Base-by-base conservation (phyloP, 2,888 invertebrate genomes). In the Homarus gammarus region DNA sequence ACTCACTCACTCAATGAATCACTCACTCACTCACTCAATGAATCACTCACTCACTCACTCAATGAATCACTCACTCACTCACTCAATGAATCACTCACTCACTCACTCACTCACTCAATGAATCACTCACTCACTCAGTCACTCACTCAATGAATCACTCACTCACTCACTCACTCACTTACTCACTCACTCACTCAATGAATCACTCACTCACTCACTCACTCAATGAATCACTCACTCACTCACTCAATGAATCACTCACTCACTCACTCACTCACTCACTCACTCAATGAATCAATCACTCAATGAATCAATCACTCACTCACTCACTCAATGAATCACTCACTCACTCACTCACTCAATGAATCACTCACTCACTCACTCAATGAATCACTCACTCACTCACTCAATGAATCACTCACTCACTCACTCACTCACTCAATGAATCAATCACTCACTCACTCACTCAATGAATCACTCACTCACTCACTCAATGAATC, bases 321-420 rank as follows among this genome's bases (percentile, higher is more conserved):
- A 68, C 68, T 27, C 68, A 68, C 68, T 10, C 18, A 68, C 68
- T 10, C 68, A 68, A 6, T 5, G 8, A 68, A 6, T 10, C 68
- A 68, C 68, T 56, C 18, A 68, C 68, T 56, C 68, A 68, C 68
- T 10, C 68, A 68, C 8, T 10, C n/a, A n/a, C n/a, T n/a, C 68
- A 68, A 68, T 44, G 44, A 44, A 44, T 12, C 5, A 8, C 44
- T 44, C 44, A 8, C 44, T 44, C 44, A 8, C 44, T 44, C 44
- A 8, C 44, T 44, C 44, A 8, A 5, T 44, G 5, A 8, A 5
- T 44, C 44, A 8, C 44, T 44, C 44, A 8, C 44, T 44, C 44
- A 8, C 44, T 44, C 44, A 8, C 44, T 44, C 44, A 8, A 5
- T 44, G 6, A 8, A 5, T 44, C 44, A 8, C 44, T 44, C 12